Base-by-base conservation (phyloP, 2,797 vertebrate species). In the Mionectes olivaceus region DNA sequence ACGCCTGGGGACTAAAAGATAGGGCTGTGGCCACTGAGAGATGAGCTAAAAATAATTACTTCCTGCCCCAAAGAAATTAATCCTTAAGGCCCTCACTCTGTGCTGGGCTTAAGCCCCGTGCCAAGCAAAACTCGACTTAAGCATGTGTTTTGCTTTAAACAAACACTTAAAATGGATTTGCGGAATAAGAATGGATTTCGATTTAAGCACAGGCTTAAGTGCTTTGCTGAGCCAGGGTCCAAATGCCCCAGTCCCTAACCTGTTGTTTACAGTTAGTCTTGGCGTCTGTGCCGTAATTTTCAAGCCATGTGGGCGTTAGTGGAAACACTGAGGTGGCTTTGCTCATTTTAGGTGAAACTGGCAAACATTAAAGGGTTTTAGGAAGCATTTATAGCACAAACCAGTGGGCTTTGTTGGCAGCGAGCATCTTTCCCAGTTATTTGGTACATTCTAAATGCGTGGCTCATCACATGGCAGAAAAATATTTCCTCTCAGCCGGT, bases 1-100 rank as follows among this genome's bases (percentile, higher is more conserved):
- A 43, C 28, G 33, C 50, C 70, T 87, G 55, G 47, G 59, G 63
- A 53, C 50, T 52, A 35, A 68, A 53, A 93, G 88, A 92, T 63
- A 84, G 0, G 35, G 57, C 83, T 71, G 53, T 30, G 49, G 76
- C 77, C 83, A 52, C 10, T 69, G 70, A 86, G 83, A 79, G 63
- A 47, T 33, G 43, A 67, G 77, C 80, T 96, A 96, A 95, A 96
- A 94, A 96, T 95, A 95, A 93, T 47, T 2, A 76, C 85, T 95
- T 83, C 47, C 76, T 76, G 77, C 78, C 4, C 2, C 44, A 88
- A 76, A 76, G 7, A 73, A 83, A 83, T 61, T 19, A 73, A 55
- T 56, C 81, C 44, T 39, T 46, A 77, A 68, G 89, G 53, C 52
- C 37, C 17, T 13, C 3, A 30, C 43, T 82, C 70, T 74, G 39